These are phyloP conservation scores for Myiothlypis chrysogaster DNA, from an alignment of 2,797 vertebrate species.

Conservation along the genomic window DNA sequence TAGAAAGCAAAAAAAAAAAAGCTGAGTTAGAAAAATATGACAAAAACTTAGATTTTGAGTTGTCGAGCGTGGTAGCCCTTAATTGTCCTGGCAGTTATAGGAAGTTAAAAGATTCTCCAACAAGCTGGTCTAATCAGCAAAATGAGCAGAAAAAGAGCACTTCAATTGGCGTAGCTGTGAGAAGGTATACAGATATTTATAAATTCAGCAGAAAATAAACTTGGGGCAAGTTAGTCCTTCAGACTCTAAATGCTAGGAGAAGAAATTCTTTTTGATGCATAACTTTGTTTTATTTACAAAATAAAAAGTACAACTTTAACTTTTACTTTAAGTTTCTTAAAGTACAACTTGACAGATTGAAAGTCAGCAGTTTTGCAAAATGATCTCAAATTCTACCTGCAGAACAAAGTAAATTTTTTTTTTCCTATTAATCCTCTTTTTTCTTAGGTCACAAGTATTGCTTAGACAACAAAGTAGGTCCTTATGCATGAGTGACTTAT, in stretches of 20 bases:
- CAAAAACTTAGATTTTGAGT: background rate
- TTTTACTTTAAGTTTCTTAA: background rate
- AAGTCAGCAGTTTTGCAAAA: background rate
- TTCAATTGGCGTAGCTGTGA: background rate
- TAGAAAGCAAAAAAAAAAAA: background rate
- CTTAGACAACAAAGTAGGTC: background rate
- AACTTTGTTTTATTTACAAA: background rate
- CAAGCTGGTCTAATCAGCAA: background rate
- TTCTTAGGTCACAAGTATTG: background rate
- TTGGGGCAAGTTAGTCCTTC: background rate
- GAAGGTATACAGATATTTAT: background rate
- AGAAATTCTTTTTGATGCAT: background rate
- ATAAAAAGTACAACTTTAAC: background rate
- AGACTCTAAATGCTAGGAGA: background rate
- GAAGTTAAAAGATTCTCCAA: background rate
- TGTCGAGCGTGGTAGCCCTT: background rate
- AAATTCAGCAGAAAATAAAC: background rate
- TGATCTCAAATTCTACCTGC: background rate
- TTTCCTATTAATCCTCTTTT: background rate
- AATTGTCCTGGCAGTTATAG: background rate
- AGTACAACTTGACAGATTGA: background rate
- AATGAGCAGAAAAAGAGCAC: accelerated
- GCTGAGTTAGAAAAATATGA: background rate
- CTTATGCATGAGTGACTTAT: background rate
- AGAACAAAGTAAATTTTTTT: accelerated